Evolutionary conservation across 2,888 invertebrate genomes (phyloP), one percentile per base, ranked within the genome.

Genomic region (Drosophila cognata): DNA sequence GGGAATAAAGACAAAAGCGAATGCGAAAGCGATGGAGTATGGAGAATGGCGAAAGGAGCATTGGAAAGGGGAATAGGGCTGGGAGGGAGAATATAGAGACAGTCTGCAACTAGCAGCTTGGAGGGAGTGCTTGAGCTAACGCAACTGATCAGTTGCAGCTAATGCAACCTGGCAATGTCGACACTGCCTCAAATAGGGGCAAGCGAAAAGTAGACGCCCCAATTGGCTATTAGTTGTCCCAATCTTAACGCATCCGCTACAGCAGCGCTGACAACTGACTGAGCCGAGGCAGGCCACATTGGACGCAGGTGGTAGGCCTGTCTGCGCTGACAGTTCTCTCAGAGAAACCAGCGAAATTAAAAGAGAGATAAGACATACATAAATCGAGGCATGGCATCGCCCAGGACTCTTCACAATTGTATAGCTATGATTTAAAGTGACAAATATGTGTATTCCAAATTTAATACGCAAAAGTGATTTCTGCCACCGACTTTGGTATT

Each of bases 61-160:
- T 43, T 18, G 59, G 48, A 21, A 28, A 33, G 31, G 41, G 41
- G 13, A 25, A 25, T 25, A 25, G 16, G 8, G 16, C 2, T 46
- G 25, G 60, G 16, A 53, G 43, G 18, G 46, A 38, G 38, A 52
- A 63, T 25, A 28, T 21, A 29, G 52, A 29, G 8, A 50, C 51
- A 33, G 55, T 33, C 56, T 46, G 68, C 29, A 60, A 48, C 25
- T 50, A 29, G 36, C 11, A 51, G 59, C 38, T 60, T 36, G 50
- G 52, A 53, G 67, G 59, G 71, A 2, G 11, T 21, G 21, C 11
- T 21, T 5, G 21, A 11, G 21, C 0, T 21, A 28, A 41, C 65
- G 70, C 43, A 73, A 60, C 74, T 74, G 76, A 80, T 80, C 81
- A 74, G 77, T 67, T 77, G 77, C 74, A 79, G 71, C 69, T 76